Evolutionary conservation across 2,888 invertebrate genomes (phyloP).

Genomic region (Sclerodermus sp.): DNA sequence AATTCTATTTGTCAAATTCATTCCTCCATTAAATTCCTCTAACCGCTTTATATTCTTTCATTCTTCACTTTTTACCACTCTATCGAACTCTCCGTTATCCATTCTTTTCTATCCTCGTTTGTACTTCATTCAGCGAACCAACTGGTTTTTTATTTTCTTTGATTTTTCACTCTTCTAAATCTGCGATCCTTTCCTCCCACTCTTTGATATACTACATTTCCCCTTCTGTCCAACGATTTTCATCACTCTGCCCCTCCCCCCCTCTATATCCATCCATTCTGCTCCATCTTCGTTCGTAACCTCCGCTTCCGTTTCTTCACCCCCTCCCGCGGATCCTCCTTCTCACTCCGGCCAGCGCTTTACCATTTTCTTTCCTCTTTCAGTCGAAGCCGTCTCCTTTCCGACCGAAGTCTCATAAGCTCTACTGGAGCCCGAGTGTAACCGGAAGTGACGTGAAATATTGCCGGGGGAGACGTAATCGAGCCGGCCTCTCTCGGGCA

Average conservation of each 20-base stretch:
- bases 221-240: too few relatives aligned
- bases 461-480: slow-evolving; percentile 38
- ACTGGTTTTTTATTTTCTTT: too few relatives aligned
- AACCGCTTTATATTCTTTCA: too few relatives aligned
- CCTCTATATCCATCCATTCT: too few relatives aligned
- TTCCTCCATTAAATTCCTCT: too few relatives aligned
- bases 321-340: slow-evolving; percentile 4
- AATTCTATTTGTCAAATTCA: too few relatives aligned
- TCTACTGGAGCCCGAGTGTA: slow-evolving; percentile 15
- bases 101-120: background rate
- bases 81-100: slow-evolving; percentile 15
- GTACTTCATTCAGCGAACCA: background rate
- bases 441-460: slow-evolving; percentile 43
- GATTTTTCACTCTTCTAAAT: too few relatives aligned
- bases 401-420: slow-evolving; percentile 25
- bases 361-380: slow-evolving; percentile 2
- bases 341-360: slow-evolving; percentile 1
- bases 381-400: background rate
- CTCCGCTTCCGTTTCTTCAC: background rate
- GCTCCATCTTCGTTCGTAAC: slow-evolving; percentile 5
- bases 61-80: background rate
- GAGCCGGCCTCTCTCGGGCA: slow-evolving; percentile 6
- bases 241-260: too few relatives aligned
- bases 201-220: too few relatives aligned
- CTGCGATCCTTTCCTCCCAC: too few relatives aligned